phyloP scores from a whole-genome alignment of 2,113 vertebrate genomes.

The Stegostoma tigrinum region DNA sequence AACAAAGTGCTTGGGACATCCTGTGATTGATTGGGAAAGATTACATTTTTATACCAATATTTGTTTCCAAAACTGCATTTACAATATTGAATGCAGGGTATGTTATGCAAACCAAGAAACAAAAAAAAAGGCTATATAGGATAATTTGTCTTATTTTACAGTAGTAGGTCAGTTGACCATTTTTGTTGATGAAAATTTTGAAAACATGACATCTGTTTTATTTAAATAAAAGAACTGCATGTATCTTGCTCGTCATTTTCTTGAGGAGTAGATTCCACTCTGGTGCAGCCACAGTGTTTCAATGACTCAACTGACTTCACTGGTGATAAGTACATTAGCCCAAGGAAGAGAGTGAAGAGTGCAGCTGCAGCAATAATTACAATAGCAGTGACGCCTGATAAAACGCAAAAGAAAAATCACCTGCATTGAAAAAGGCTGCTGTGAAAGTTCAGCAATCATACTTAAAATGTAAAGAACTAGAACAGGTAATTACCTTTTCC shows the following conservation, averaged over 20 bases:
- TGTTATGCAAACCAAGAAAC: background rate
- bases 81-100: background rate
- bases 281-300: background rate
- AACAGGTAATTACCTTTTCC: slow-evolving; percentile 17
- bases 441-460: background rate
- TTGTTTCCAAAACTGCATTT: background rate
- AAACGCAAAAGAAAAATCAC: background rate
- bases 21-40: background rate
- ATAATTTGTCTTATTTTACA: background rate
- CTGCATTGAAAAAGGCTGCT: background rate
- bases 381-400: background rate
- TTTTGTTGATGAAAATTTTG: background rate
- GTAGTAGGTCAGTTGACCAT: background rate
- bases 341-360: background rate
- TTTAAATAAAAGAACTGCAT: background rate
- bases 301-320: background rate
- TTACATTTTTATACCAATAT: background rate
- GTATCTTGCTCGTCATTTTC: background rate
- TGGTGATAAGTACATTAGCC: background rate
- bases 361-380: slow-evolving; percentile 6
- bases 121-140: background rate
- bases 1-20: background rate
- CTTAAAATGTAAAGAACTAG: background rate
- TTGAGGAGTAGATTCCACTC: background rate
- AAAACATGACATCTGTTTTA: background rate